Percentiles rank a stretch among this genome's conserved stretches.
Conservation (phyloP, 2,797 vertebrate genomes). For the Anguilla obscura region DNA sequence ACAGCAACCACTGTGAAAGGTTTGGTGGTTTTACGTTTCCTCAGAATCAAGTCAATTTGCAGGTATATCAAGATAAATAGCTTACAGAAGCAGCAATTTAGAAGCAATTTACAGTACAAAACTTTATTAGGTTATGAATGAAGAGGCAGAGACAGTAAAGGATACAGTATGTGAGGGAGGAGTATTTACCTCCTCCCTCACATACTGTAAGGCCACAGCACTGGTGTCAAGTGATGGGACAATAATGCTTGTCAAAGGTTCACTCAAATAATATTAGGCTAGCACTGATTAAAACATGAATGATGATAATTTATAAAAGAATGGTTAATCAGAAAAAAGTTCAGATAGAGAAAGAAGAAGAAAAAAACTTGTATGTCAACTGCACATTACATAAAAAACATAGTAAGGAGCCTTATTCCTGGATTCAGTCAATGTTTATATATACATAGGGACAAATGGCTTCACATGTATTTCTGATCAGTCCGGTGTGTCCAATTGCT, state of each 20-base stretch:
- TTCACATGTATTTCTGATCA: no score
- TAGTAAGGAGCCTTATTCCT: no score
- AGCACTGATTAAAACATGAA: not conserved
- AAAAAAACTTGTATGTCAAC: no score
- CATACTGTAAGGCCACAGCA: not conserved
- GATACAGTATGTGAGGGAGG: not conserved
- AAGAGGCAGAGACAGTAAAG: slow-evolving; percentile 12
- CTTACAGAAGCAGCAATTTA: not conserved
- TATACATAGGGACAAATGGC: no score
- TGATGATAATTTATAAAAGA: not conserved
- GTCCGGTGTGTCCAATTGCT: no score
- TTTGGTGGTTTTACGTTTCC: not conserved
- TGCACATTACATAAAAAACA: no score
- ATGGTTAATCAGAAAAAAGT: not conserved
- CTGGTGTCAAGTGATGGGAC: not conserved
- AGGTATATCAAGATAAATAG: slow-evolving; percentile 1
- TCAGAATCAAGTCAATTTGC: slow-evolving; percentile 4
- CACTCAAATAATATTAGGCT: not conserved
- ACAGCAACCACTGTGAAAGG: not conserved
- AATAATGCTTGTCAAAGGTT: not conserved
- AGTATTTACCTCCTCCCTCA: not conserved
- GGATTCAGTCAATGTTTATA: no score
- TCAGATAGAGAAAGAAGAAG: no score
- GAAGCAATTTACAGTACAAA: not conserved
- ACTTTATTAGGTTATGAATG: not conserved